A percentile compares a stretch with the other conserved stretches of the same genome.
phyloP scores from a whole-genome alignment of 2,797 vertebrate genomes.

The Phoeniculus purpureus region DNA sequence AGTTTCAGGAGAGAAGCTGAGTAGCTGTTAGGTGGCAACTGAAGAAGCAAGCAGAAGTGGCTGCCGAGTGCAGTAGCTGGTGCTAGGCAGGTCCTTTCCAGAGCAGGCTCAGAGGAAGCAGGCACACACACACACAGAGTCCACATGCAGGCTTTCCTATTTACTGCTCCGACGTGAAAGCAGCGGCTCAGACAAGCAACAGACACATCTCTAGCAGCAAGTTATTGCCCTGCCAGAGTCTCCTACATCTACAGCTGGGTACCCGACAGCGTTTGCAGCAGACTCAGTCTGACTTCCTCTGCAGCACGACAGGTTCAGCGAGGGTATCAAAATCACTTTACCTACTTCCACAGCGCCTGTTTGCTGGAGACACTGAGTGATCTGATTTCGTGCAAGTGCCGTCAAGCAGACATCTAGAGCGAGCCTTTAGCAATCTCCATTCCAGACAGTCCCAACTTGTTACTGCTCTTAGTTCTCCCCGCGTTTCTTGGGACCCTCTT shows the following conservation, averaged over 20 bases:
- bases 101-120: neutral
- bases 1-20: neutral
- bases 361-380: slow-evolving; percentile 70
- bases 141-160: slow-evolving; percentile 32
- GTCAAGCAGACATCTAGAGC: slow-evolving; percentile 60
- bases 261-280: slow-evolving; percentile 41
- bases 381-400: slow-evolving; percentile 69
- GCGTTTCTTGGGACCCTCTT: slow-evolving; percentile 67
- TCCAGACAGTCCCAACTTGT: slow-evolving; percentile 60
- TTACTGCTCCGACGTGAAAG: slow-evolving; percentile 47
- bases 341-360: slow-evolving; percentile 76
- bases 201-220: slow-evolving; percentile 22
- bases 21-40: neutral
- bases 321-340: slow-evolving; percentile 76
- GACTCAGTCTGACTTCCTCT: slow-evolving; percentile 2
- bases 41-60: neutral
- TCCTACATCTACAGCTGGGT: slow-evolving; percentile 32
- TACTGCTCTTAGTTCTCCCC: slow-evolving; percentile 67
- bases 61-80: neutral
- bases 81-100: slow-evolving; percentile 17
- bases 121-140: slow-evolving; percentile 22
- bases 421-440: slow-evolving; percentile 58
- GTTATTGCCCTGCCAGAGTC: slow-evolving; percentile 27
- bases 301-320: slow-evolving; percentile 54
- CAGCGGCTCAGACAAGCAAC: slow-evolving; percentile 26